Evolutionary conservation across 2,113 vertebrate species (phyloP).

Genomic region (Sterrhoptilus dennistouni): DNA sequence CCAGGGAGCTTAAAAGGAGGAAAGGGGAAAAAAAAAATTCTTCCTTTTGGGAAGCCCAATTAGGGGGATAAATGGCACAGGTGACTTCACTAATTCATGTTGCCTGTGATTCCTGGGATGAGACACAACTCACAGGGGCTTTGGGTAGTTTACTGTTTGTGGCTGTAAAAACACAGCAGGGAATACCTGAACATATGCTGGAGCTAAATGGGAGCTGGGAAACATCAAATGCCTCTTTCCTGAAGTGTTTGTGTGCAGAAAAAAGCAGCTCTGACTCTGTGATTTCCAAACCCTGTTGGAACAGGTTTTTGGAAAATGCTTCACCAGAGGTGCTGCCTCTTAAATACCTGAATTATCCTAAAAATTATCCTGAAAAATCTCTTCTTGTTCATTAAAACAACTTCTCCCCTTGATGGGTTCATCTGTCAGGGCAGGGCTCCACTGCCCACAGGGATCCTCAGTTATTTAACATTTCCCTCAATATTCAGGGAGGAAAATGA

Average conservation of each 20-base stretch:
- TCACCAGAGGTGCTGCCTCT: not conserved
- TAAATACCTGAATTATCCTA: not conserved
- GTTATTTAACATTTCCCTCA: not conserved
- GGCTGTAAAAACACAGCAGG: slow-evolving; percentile 60
- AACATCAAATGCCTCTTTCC: slow-evolving; percentile 52
- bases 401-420: not conserved
- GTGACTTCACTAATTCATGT: slow-evolving; percentile 65
- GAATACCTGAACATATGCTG: slow-evolving; percentile 73
- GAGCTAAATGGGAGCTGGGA: slow-evolving; percentile 46
- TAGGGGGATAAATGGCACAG: slow-evolving; percentile 61
- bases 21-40: not conserved
- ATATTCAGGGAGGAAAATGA: not conserved
- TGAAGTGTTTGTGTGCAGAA: slow-evolving; percentile 57
- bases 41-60: slow-evolving; percentile 47
- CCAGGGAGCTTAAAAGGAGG: not conserved
- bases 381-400: not conserved
- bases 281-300: slow-evolving; percentile 1
- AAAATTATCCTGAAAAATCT: not conserved
- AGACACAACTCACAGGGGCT: slow-evolving; percentile 65
- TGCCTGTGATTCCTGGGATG: slow-evolving; percentile 64
- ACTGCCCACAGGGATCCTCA: not conserved
- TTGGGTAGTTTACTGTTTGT: slow-evolving; percentile 69
- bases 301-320: not conserved
- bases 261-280: not conserved
- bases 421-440: not conserved